A percentile compares a stretch with the other conserved stretches of the same genome.
phyloP scores from a whole-genome alignment of 1,140 invertebrate species.

The Drosophila kanapiae region DNA sequence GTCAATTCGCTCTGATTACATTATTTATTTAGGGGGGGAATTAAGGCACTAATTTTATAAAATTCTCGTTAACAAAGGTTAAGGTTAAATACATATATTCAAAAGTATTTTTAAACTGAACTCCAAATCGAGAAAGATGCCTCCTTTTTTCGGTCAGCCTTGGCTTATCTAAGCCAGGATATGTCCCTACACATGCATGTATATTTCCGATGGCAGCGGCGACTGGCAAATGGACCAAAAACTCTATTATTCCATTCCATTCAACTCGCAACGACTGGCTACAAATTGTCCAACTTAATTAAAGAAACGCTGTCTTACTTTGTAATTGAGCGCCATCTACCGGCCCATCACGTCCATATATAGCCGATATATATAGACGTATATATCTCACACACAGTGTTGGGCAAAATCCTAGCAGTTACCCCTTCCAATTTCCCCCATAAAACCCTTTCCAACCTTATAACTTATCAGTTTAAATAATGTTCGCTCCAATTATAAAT shows the following conservation, averaged over 20 bases:
- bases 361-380: neutral
- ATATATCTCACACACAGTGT: slow-evolving; percentile 2
- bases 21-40: neutral
- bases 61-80: neutral
- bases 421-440: too few species aligned
- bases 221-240: slow-evolving; percentile 38
- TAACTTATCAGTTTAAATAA: too few species aligned
- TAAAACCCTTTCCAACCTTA: too few species aligned
- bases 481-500: neutral
- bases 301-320: slow-evolving; percentile 80
- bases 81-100: too few species aligned
- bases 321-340: slow-evolving; percentile 66
- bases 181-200: neutral
- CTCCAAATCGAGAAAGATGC: too few species aligned
- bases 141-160: too few species aligned
- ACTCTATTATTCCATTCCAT: slow-evolving; percentile 36
- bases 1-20: slow-evolving; percentile 6
- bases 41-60: neutral
- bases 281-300: slow-evolving; percentile 83
- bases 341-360: slow-evolving; percentile 6
- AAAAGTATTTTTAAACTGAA: too few species aligned
- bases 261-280: slow-evolving; percentile 59
- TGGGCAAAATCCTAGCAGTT: neutral
- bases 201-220: slow-evolving; percentile 3
- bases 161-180: neutral